Evolutionary conservation across 2,888 invertebrate genomes (phyloP).

Genomic region (Onthophagus sagittarius): DNA sequence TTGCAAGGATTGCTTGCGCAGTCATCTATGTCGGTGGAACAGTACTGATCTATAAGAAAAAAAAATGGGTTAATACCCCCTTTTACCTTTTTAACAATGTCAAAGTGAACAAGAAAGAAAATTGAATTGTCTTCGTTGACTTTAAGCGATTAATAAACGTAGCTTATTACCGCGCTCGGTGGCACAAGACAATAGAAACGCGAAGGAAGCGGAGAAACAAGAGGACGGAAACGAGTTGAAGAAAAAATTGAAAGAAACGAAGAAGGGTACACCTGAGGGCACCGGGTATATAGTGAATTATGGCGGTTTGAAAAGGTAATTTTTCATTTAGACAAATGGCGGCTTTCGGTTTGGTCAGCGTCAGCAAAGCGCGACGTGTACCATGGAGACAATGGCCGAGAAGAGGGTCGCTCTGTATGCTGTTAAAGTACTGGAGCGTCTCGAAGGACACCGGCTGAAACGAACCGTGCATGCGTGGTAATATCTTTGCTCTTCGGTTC

Average conservation of each 20-base stretch:
- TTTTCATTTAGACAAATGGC: slow-evolving; percentile 12
- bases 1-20: slow-evolving; percentile 83
- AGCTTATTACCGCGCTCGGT: slow-evolving; percentile 1
- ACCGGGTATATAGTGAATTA: neutral
- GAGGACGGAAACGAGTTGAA: neutral
- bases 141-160: slow-evolving; percentile 10
- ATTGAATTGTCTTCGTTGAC: slow-evolving; percentile 6
- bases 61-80: slow-evolving; percentile 10
- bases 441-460: slow-evolving; percentile 6
- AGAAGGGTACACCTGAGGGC: neutral
- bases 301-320: slow-evolving; percentile 6
- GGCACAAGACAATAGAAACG: neutral
- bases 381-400: slow-evolving; percentile 5
- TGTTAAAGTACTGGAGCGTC: slow-evolving; percentile 6
- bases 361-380: slow-evolving; percentile 7
- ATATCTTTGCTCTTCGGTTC: slow-evolving; percentile 4
- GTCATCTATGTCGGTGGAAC: slow-evolving; percentile 84
- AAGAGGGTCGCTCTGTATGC: neutral
- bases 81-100: slow-evolving; percentile 5
- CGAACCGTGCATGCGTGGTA: slow-evolving; percentile 4
- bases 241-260: neutral
- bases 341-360: slow-evolving; percentile 2
- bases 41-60: slow-evolving; percentile 63
- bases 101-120: neutral
- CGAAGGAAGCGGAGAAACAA: neutral